Conservation (phyloP, 2,797 vertebrate species). For the Liasis olivaceus region DNA sequence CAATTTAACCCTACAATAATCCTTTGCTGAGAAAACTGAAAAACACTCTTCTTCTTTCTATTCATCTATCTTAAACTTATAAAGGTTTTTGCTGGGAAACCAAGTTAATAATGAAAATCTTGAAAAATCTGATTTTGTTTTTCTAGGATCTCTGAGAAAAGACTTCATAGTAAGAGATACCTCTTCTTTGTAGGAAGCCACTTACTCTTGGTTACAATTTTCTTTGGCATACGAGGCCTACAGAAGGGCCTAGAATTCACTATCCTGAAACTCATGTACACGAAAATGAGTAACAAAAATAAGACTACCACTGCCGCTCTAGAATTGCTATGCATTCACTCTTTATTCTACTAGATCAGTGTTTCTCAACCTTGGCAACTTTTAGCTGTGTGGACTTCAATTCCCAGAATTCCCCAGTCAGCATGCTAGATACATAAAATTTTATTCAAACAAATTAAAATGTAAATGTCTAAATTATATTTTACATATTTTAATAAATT, state of each 20-base stretch:
- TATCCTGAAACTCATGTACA: not conserved
- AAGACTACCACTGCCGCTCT: not conserved
- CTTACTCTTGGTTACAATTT: not conserved
- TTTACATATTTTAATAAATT: not conserved
- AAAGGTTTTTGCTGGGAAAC: not conserved
- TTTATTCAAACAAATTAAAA: not conserved
- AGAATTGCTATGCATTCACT: not conserved
- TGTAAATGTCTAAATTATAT: not conserved
- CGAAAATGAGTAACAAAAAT: not conserved
- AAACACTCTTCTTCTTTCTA: not conserved
- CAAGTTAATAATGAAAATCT: not conserved
- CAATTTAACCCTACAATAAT: not conserved
- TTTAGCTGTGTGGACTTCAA: not conserved
- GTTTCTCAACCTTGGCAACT: not conserved
- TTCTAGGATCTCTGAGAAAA: not conserved
- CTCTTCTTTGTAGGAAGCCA: not conserved
- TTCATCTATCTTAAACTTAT: not conserved
- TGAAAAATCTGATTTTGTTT: not conserved
- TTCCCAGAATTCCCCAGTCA: not conserved
- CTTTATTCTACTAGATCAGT: not conserved
- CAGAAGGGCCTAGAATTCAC: not conserved
- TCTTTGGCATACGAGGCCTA: not conserved
- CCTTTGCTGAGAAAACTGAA: not conserved
- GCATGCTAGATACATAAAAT: no score
- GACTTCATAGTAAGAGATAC: not conserved